phyloP scores from a whole-genome alignment of 2,113 vertebrate genomes.

The Nanorana parkeri region DNA sequence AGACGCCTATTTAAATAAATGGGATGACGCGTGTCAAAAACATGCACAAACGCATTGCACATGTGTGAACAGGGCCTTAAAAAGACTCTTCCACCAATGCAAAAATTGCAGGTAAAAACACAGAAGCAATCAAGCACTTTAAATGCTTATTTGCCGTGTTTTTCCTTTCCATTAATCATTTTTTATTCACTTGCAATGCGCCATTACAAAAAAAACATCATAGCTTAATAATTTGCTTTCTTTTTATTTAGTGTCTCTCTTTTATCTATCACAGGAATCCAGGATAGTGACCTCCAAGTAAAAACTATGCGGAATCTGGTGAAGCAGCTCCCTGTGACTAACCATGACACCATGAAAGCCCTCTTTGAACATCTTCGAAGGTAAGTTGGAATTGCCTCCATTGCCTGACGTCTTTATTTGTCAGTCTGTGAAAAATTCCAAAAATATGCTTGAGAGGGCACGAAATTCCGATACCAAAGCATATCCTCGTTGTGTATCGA shows the following conservation, averaged over 20 bases:
- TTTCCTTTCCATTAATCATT: too few relatives aligned
- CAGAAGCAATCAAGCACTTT: too few relatives aligned
- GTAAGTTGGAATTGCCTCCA: conserved; percentile 69
- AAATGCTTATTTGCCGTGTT: too few relatives aligned
- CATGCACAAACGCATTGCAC: too few relatives aligned
- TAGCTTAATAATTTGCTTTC: neutral
- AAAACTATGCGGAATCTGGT: conserved; percentile 81
- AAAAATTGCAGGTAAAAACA: too few relatives aligned
- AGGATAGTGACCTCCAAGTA: conserved; percentile 75
- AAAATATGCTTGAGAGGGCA: conserved; percentile 25
- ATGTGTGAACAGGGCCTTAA: too few relatives aligned
- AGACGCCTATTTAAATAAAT: too few relatives aligned
- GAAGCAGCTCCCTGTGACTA: conserved; percentile 83
- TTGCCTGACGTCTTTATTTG: conserved; percentile 12
- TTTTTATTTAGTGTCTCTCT: neutral
- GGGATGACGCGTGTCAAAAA: too few relatives aligned
- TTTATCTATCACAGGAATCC: conserved; percentile 75
- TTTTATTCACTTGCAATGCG: too few relatives aligned
- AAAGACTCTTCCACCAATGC: too few relatives aligned
- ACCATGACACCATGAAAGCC: conserved; percentile 90
- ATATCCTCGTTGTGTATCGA: conserved; percentile 39
- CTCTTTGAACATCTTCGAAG: conserved; percentile 89
- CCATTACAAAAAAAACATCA: too few relatives aligned
- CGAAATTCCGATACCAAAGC: conserved; percentile 9
- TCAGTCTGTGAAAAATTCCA: neutral